phyloP scores from a whole-genome alignment of 2,113 vertebrate genomes.

The Pelusios castaneus region DNA sequence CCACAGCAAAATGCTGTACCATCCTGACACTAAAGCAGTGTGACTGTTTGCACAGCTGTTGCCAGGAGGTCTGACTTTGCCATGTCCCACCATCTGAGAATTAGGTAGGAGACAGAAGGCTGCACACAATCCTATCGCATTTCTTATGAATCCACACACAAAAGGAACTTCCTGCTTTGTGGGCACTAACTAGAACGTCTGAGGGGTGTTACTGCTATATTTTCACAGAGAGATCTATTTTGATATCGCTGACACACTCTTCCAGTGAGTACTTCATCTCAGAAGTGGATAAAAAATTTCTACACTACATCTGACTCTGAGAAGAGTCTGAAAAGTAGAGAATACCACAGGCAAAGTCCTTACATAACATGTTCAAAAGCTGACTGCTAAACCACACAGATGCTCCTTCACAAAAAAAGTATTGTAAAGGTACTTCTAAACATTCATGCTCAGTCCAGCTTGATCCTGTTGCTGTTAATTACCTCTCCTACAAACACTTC shows the following conservation, averaged over 20 bases:
- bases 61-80: not conserved
- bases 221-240: not conserved
- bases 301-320: not conserved
- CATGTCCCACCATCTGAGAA: not conserved
- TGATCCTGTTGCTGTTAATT: not conserved
- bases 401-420: not conserved
- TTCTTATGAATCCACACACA: not conserved
- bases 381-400: rapidly evolving
- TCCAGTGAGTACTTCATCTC: not conserved
- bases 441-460: not conserved
- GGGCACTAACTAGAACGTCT: not conserved
- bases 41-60: not conserved
- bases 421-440: not conserved
- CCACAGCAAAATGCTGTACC: not conserved
- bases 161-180: not conserved
- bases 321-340: not conserved
- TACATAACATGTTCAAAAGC: not conserved
- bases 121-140: too few species aligned
- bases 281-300: not conserved
- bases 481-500: rapidly evolving
- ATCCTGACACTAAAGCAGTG: not conserved
- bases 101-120: not conserved
- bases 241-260: not conserved
- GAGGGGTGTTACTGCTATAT: rapidly evolving
- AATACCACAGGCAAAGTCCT: not conserved